Evolutionary conservation across 2,113 vertebrate genomes (phyloP).

Genomic region (Myrmecophaga tridactyla): DNA sequence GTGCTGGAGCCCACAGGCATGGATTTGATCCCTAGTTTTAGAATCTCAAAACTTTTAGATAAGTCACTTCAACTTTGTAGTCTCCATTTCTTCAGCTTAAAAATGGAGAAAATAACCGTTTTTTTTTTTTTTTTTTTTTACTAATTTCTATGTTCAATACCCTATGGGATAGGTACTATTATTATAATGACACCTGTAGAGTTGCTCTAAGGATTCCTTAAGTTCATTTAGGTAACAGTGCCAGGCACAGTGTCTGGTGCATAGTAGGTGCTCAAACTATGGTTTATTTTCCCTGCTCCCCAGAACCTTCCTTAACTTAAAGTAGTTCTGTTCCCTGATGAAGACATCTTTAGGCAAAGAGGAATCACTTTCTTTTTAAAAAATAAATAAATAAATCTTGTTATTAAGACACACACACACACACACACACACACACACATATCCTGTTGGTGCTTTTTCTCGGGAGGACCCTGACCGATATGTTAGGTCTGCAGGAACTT

Average conservation of each 20-base stretch:
- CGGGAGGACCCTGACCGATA: too few species aligned
- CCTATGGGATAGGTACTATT: background rate
- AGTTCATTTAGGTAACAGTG: background rate
- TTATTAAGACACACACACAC: too few species aligned
- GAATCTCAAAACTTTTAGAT: background rate
- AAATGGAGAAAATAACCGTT: slow-evolving; percentile 6
- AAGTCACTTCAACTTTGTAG: background rate
- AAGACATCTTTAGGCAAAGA: background rate
- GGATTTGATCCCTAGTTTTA: background rate
- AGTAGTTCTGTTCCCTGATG: background rate
- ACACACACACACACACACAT: too few species aligned
- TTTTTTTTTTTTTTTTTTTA: too few species aligned
- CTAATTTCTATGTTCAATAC: background rate
- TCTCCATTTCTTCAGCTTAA: background rate
- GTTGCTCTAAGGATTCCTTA: background rate
- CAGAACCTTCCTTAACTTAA: background rate
- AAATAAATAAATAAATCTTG: too few species aligned
- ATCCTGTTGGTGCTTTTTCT: too few species aligned
- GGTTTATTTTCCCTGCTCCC: background rate
- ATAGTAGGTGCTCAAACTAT: background rate
- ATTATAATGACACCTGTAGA: background rate
- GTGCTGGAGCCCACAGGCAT: background rate
- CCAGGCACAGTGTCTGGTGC: background rate
- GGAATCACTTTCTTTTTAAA: background rate
- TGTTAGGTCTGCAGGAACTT: too few species aligned